These are phyloP conservation scores for Pseudomyrmex flavicornis DNA, from an alignment of 1,140 invertebrate genomes.

Conservation along the genomic window DNA sequence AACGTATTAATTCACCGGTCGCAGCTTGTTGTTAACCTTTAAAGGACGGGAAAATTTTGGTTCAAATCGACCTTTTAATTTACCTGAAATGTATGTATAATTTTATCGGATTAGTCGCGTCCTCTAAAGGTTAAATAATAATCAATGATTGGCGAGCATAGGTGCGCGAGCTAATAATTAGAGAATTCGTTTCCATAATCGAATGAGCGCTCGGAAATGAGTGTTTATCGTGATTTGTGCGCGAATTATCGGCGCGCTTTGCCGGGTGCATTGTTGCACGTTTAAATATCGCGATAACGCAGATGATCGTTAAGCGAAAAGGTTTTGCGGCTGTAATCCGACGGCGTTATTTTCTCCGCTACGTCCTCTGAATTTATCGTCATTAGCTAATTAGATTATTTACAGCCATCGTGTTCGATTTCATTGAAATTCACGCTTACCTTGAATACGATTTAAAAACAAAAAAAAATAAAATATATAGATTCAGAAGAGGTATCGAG, in stretches of 20 bases:
- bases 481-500: too few relatives aligned
- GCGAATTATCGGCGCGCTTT: conserved; percentile 1
- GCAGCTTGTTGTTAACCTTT: background rate
- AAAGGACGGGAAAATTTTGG: too few relatives aligned
- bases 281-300: conserved; percentile 25
- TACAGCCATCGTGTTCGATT: background rate
- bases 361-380: conserved; percentile 4
- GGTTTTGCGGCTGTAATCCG: conserved; percentile 2
- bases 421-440: conserved; percentile 11
- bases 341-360: conserved; percentile 21
- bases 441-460: background rate
- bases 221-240: conserved; percentile 37
- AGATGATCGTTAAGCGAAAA: conserved; percentile 1
- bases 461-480: background rate
- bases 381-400: conserved; percentile 42
- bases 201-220: background rate
- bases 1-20: background rate
- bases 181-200: conserved; percentile 30
- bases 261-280: background rate
- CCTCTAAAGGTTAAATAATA: background rate
- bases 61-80: too few relatives aligned
- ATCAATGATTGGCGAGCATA: background rate
- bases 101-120: too few relatives aligned
- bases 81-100: too few relatives aligned
- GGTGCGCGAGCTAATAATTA: background rate